Percentiles rank a stretch among this genome's conserved stretches.
These are phyloP conservation scores for Agrypnus murinus DNA, from an alignment of 2,888 invertebrate genomes.

Conservation along the genomic window DNA sequence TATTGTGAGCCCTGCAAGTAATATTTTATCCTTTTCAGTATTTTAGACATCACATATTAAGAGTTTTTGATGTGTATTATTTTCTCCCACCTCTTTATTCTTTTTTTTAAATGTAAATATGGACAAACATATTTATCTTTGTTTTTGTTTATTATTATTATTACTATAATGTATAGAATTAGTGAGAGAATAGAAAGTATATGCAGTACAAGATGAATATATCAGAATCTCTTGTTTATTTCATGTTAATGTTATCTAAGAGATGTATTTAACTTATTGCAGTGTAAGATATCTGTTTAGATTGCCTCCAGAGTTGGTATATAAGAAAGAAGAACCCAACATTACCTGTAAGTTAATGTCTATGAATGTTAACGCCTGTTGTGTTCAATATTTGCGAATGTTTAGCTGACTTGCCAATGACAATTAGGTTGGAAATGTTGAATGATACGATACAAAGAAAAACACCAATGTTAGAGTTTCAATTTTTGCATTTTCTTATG, in stretches of 20 bases:
- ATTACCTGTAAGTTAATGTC: slow-evolving; percentile 40
- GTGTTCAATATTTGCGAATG: slow-evolving; percentile 47
- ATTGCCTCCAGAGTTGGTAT: slow-evolving; percentile 36
- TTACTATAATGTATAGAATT: neutral
- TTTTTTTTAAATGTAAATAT: slow-evolving; percentile 19
- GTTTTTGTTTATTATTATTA: slow-evolving; percentile 4
- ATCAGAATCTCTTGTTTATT: slow-evolving; percentile 17
- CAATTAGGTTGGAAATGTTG: slow-evolving; percentile 24
- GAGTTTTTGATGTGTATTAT: slow-evolving; percentile 21
- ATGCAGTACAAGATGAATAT: slow-evolving; percentile 28
- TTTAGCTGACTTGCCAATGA: slow-evolving; percentile 41
- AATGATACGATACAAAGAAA: slow-evolving; percentile 36
- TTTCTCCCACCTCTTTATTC: neutral
- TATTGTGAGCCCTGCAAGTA: neutral
- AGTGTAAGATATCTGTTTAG: slow-evolving; percentile 41
- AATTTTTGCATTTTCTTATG: slow-evolving; percentile 49
- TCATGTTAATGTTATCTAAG: slow-evolving; percentile 34
- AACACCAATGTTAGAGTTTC: slow-evolving; percentile 46
- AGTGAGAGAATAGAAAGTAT: neutral
- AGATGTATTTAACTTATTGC: slow-evolving; percentile 35
- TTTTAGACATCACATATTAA: slow-evolving; percentile 18
- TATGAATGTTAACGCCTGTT: slow-evolving; percentile 45
- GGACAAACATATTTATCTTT: slow-evolving; percentile 2
- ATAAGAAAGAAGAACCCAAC: slow-evolving; percentile 11
- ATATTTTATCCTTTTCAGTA: slow-evolving; percentile 16